A percentile compares a stretch with the other conserved stretches of the same genome.
phyloP scores from a whole-genome alignment of 2,113 vertebrate genomes.

The Poeciliopsis retropinna region DNA sequence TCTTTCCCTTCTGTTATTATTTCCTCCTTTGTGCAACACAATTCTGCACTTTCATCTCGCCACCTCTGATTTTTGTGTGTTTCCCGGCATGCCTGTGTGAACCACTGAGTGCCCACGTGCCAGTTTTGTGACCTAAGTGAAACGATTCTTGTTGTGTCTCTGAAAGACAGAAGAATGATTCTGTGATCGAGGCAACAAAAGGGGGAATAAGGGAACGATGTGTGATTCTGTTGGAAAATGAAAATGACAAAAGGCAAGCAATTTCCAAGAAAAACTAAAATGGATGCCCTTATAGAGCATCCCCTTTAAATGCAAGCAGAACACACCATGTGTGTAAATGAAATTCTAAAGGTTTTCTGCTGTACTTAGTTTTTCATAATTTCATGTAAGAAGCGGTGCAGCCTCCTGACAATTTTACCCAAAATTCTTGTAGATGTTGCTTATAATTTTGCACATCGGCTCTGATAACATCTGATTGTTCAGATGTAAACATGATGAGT shows the following conservation, averaged over 20 bases:
- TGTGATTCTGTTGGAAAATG: not conserved
- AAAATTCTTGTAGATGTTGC: not conserved
- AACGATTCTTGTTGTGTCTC: slow-evolving; percentile 5
- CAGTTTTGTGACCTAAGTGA: slow-evolving; percentile 29
- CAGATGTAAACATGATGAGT: not conserved
- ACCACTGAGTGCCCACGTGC: slow-evolving; percentile 17
- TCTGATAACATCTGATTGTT: not conserved
- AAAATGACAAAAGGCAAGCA: not conserved
- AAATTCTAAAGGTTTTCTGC: not conserved
- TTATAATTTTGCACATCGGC: not conserved
- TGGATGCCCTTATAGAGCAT: not conserved
- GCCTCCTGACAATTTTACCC: not conserved
- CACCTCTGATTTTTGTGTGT: slow-evolving; percentile 14
- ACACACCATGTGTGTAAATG: not conserved
- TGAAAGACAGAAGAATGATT: slow-evolving; percentile 21
- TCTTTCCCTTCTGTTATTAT: slow-evolving; percentile 56
- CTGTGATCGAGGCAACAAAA: slow-evolving; percentile 8
- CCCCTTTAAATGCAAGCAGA: not conserved
- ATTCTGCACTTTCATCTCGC: slow-evolving; percentile 53
- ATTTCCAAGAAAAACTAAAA: not conserved
- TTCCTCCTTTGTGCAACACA: slow-evolving; percentile 58
- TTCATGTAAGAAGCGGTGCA: not conserved
- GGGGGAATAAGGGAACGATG: no score
- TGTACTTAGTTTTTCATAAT: not conserved
- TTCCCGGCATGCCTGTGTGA: not conserved